Base-by-base conservation (phyloP, 2,888 invertebrate species). In the Drosophila affinis region DNA sequence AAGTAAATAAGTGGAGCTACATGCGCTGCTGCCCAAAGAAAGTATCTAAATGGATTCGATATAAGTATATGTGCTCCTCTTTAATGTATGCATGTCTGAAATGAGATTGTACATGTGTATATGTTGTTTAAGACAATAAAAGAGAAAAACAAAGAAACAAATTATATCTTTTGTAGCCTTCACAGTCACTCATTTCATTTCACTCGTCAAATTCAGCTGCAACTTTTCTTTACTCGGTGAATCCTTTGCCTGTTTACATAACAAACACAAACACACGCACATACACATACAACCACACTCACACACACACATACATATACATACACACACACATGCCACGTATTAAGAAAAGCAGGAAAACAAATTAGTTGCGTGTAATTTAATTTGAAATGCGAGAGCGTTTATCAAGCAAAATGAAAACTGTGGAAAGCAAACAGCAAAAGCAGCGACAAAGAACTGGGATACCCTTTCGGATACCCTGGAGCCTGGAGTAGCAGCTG, bases 321-420 rank as follows among this genome's bases (percentile, higher is more conserved):
- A 6, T 0, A 24, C 24, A 24, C 24, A 5, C 5, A 5, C 5
- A 54, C 29, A 52, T 39, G 7, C 29, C 9, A 29, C 29, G 9
- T 67, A 52, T 62, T 53, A 60, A 54, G 61, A 79, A 86, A 79
- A 78, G 84, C 81, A 75, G 73, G 81, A 79, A 87, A 85, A 76
- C 84, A 85, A 85, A 87, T 85, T 85, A 85, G 85, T 85, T 85
- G 85, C 79, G 82, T 84, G 79, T 85, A 85, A 85, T 85, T 85
- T 85, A 81, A 87, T 85, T 87, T 84, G 76, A 87, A 87, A 87
- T 73, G 78, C 72, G 70, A 52, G 63, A 81, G 74, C 82, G 84
- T 86, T 86, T 81, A 79, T 86, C 86, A 87, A 87, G 82, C 81
- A 84, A 85, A 82, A 86, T 82, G 71, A 80, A 81, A 82, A 79